These are phyloP conservation scores for Chrysogorgia sp. DNA, from an alignment of 92 coral and sea anemone species.

Conservation along the genomic window DNA sequence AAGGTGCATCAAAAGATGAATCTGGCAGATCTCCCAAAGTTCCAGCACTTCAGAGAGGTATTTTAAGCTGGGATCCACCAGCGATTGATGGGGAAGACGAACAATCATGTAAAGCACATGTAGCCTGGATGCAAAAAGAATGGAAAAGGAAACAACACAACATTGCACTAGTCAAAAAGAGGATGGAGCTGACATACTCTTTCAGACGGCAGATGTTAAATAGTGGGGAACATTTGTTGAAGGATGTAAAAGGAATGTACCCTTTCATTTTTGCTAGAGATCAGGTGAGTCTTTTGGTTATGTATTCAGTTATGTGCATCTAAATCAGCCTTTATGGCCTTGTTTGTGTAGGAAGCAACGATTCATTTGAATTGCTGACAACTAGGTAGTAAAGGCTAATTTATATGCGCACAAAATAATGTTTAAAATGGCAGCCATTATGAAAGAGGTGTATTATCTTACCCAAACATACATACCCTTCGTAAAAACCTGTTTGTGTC, in stretches of 20 bases:
- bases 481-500: too few relatives aligned
- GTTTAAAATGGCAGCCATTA: too few relatives aligned
- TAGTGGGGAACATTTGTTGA: slow-evolving; percentile 12
- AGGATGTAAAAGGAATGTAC: slow-evolving; percentile 17
- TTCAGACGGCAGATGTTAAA: slow-evolving; percentile 35
- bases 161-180: slow-evolving; percentile 4
- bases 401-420: too few relatives aligned
- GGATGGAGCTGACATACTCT: slow-evolving; percentile 37
- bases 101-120: slow-evolving; percentile 23
- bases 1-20: slow-evolving; percentile 38
- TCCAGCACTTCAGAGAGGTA: slow-evolving; percentile 26
- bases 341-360: too few relatives aligned
- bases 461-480: too few relatives aligned
- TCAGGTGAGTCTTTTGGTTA: slow-evolving; percentile 13
- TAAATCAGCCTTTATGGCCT: too few relatives aligned
- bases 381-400: too few relatives aligned
- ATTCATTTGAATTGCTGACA: too few relatives aligned
- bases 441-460: too few relatives aligned
- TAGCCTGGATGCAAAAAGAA: slow-evolving; percentile 46
- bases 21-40: slow-evolving; percentile 31
- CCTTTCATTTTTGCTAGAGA: slow-evolving; percentile 37
- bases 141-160: slow-evolving; percentile 17
- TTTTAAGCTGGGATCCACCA: slow-evolving; percentile 42
- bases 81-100: slow-evolving; percentile 38
- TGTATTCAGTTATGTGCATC: too few relatives aligned